Percentiles rank a stretch among this genome's conserved stretches.
Conservation (phyloP, 2,113 vertebrate genomes). For the pig (Sus scrofa) region DNA sequence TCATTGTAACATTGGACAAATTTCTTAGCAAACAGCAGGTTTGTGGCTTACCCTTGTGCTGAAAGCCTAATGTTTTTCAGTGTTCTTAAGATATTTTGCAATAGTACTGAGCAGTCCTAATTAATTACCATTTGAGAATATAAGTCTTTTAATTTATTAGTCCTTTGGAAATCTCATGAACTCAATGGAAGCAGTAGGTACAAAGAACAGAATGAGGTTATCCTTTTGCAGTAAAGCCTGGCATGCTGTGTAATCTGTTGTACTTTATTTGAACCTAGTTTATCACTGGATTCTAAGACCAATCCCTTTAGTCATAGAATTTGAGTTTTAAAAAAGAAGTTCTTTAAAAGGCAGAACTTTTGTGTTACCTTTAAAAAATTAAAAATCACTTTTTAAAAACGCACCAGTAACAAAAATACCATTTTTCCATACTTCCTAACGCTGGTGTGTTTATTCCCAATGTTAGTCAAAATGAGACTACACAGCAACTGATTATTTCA, state of each 20-base stretch:
- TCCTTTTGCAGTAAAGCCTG: conserved; percentile 10
- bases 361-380: conserved; percentile 55
- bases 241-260: not conserved
- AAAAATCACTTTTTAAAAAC: conserved; percentile 44
- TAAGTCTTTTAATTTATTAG: conserved; percentile 35
- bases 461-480: conserved; percentile 28
- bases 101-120: conserved; percentile 33
- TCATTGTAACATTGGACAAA: conserved; percentile 12
- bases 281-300: conserved; percentile 16
- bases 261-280: conserved; percentile 22
- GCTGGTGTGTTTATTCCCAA: not conserved
- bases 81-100: conserved; percentile 49
- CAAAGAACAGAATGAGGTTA: conserved; percentile 53
- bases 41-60: not conserved
- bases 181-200: not conserved
- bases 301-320: not conserved
- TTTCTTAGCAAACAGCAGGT: not conserved
- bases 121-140: conserved; percentile 53
- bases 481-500: conserved; percentile 39
- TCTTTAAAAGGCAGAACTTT: not conserved
- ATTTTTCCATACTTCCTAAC: not conserved
- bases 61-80: conserved; percentile 45
- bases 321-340: conserved; percentile 44
- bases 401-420: not conserved
- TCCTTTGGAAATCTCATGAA: conserved; percentile 47